These are phyloP conservation scores for Schrankia costaestrigalis DNA, from an alignment of 2,888 invertebrate species.

Conservation along the genomic window DNA sequence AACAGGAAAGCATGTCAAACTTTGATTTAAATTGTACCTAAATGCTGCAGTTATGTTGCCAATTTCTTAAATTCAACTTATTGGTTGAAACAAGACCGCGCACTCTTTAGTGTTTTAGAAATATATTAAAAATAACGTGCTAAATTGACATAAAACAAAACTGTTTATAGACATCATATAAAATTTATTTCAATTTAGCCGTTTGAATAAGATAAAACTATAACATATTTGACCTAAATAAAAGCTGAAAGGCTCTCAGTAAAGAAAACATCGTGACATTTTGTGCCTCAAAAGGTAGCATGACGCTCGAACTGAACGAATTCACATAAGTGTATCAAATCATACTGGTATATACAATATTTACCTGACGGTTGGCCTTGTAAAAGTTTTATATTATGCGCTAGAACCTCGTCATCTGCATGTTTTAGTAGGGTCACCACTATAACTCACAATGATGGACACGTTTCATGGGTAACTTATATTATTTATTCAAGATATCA, in stretches of 20 bases:
- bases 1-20: too few relatives aligned
- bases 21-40: too few relatives aligned
- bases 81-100: too few relatives aligned
- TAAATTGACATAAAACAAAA: too few relatives aligned
- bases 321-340: conserved; percentile 18
- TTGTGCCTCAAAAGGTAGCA: conserved; percentile 4
- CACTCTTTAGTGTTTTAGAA: too few relatives aligned
- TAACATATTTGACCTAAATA: too few relatives aligned
- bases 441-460: conserved; percentile 33
- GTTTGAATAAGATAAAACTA: too few relatives aligned
- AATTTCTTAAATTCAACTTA: too few relatives aligned
- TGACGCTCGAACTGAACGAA: conserved; percentile 7
- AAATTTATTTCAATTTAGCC: too few relatives aligned
- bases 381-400: conserved; percentile 24
- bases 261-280: conserved; percentile 1
- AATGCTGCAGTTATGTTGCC: too few relatives aligned
- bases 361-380: conserved; percentile 9
- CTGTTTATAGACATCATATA: too few relatives aligned
- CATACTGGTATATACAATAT: conserved; percentile 13
- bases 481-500: conserved; percentile 26
- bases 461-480: conserved; percentile 17
- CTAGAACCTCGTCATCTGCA: conserved; percentile 45
- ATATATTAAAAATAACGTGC: too few relatives aligned
- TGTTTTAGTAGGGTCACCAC: conserved; percentile 44
- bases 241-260: neutral